These are phyloP conservation scores for Pseudobourletiella spinata DNA, from an alignment of 1,140 invertebrate genomes.

Conservation along the genomic window DNA sequence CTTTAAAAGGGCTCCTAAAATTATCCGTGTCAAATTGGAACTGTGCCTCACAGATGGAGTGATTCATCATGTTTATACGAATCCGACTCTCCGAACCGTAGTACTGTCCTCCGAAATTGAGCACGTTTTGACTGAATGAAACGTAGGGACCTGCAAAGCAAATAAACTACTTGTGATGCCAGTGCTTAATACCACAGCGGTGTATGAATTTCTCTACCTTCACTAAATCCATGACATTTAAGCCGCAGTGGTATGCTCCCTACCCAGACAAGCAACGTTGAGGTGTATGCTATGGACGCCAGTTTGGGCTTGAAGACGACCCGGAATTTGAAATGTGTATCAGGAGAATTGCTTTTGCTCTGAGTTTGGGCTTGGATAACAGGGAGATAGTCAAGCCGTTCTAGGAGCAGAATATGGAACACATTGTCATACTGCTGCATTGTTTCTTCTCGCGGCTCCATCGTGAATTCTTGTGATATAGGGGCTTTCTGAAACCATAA, in stretches of 20 bases:
- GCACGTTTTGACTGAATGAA: conserved; percentile 13
- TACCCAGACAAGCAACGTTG: conserved; percentile 1
- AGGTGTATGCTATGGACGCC: conserved; percentile 6
- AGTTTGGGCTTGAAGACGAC: conserved; percentile 12
- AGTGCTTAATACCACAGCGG: too few relatives aligned
- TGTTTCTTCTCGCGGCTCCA: background rate
- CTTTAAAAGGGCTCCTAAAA: conserved; percentile 12
- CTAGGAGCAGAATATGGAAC: background rate
- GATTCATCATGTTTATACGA: conserved; percentile 6
- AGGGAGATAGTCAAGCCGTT: background rate
- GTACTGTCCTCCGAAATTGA: conserved; percentile 12
- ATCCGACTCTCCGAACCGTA: background rate
- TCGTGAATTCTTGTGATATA: background rate
- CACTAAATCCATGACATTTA: conserved; percentile 13
- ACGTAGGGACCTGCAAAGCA: conserved; percentile 11
- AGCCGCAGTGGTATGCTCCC: background rate
- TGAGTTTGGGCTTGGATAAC: background rate
- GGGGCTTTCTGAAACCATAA: background rate
- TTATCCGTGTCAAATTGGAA: conserved; percentile 24
- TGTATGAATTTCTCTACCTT: too few relatives aligned
- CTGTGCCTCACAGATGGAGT: conserved; percentile 1
- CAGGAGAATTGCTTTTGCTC: background rate
- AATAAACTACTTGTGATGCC: too few relatives aligned
- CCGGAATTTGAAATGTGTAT: conserved; percentile 11
- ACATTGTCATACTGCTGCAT: conserved; percentile 10